Base-by-base conservation (phyloP, 2,797 vertebrate species). In the Xenopus petersii region DNA sequence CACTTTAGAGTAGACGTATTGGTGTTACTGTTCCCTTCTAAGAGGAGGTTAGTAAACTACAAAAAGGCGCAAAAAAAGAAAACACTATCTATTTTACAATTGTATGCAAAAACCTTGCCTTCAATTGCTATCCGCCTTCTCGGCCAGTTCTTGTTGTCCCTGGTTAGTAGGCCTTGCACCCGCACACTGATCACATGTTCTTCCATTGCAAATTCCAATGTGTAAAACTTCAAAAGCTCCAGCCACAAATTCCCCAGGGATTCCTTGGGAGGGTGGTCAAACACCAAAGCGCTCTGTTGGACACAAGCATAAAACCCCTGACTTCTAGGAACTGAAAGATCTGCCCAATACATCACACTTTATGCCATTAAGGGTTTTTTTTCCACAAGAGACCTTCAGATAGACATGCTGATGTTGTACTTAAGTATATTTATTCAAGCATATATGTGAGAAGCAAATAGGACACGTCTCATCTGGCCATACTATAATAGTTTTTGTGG, bases 141-240 rank as follows among this genome's bases (percentile, higher is more conserved):
- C 60, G 97, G 97, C 97, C 97, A 99, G 91, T 94, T 97, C 90
- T 99, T 99, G 76, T 86, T 90, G 79, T 99, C 97, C 85, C 97
- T 90, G 61, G 94, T 93, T 71, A 99, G 90, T 79, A 93, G 91
- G 74, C 95, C 93, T 79, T 93, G 93, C 75, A 98, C 85, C 73
- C 97, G 94, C 88, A 99, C 94, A 89, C 96, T 98, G 91, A 99
- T 95, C 88, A 98, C 95, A 73, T 93, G 91, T 69, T 99, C 96
- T 81, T 99, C 96, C 84, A 97, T 92, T 80, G 94, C 93, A 86
- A 99, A 98, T 86, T 99, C 97, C 89, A 99, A 91, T 67, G 97
- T 98, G 91, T 98, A 99, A 89, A 99, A 98, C 80, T 94, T 94
- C 70, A 99, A 82, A 69, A 99, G 91, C 86, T 98, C 97, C 88